Evolutionary conservation across 2,888 invertebrate species (phyloP), one percentile per base, ranked within the genome.

Genomic region (Drosophila barbarae): DNA sequence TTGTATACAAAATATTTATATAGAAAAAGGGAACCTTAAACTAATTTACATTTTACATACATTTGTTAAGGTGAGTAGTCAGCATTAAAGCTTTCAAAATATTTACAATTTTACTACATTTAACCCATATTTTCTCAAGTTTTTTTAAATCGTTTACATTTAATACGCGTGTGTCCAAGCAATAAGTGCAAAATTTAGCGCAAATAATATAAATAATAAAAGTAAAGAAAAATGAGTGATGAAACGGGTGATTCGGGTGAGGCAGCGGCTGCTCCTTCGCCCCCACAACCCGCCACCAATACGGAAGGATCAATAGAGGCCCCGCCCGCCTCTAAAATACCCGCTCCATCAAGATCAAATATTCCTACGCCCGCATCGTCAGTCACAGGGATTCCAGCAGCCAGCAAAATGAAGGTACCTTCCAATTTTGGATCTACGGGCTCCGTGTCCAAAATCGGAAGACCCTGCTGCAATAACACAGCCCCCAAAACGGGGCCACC

Each of bases 401-500:
- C 71, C 8, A 85, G 85, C 51, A 85, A 75, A 47, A 65, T 84
- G 15, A 82, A 83, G 51, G 71, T 76, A 0, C 86, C 87, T 12
- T 80, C 78, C 10, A 77, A 75, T 55, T 87, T 83, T 41, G 86
- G 85, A 2, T 85, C 87, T 6, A 73, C 78, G 6, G 75, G 72
- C 23, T 78, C 86, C 12, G 72, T 86, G 23, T 87, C 88, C 21
- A 86, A 87, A 76, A 88, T 88, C 42, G 88, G 88, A 12, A 77
- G 88, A 35, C 77, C 81, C n/a, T 88, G 86, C 36, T 79, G 81
- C 50, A 73, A 81, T 21, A 86, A 87, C 64, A 66, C 84, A 9
- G 65, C 84, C 4, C 87, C 88, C 6, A 88, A 88, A 58, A 66
- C 88, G 15, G 88, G 88, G 1, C 87, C 87, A 50, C 88, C 88